These are phyloP conservation scores for Apotomis turbidana DNA, from an alignment of 2,888 invertebrate genomes.

Conservation along the genomic window DNA sequence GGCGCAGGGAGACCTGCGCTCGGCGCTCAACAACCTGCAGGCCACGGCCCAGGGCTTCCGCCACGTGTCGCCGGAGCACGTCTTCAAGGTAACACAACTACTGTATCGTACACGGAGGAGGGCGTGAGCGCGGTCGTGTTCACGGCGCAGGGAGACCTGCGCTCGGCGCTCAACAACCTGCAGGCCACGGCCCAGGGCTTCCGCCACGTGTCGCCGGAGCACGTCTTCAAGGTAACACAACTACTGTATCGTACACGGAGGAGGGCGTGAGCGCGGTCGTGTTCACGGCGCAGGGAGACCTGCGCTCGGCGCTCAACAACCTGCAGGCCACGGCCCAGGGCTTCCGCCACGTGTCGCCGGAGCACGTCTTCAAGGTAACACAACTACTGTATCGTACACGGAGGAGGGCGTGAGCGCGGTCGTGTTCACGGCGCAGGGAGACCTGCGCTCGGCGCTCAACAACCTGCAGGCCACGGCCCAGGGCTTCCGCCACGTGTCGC, in stretches of 20 bases:
- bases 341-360: slow-evolving; percentile 94
- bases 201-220: slow-evolving; percentile 94
- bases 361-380: slow-evolving; percentile 93
- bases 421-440: slow-evolving; percentile 99
- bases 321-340: slow-evolving; percentile 95
- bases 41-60: slow-evolving; percentile 94
- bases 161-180: slow-evolving; percentile 98
- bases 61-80: slow-evolving; percentile 95
- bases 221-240: slow-evolving; percentile 93
- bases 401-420: slow-evolving; percentile 98
- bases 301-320: slow-evolving; percentile 99
- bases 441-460: slow-evolving; percentile 98
- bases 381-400: too few relatives aligned
- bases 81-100: slow-evolving; percentile 90
- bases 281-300: slow-evolving; percentile 99
- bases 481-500: slow-evolving; percentile 93
- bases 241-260: slow-evolving; percentile 93
- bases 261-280: slow-evolving; percentile 98
- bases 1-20: slow-evolving; percentile 99
- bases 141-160: slow-evolving; percentile 99
- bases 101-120: slow-evolving; percentile 94
- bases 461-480: slow-evolving; percentile 97
- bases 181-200: slow-evolving; percentile 96
- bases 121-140: slow-evolving; percentile 98
- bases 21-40: slow-evolving; percentile 98